Base-by-base conservation (phyloP, 2,113 vertebrate genomes). In the Kryptolebias marmoratus region DNA sequence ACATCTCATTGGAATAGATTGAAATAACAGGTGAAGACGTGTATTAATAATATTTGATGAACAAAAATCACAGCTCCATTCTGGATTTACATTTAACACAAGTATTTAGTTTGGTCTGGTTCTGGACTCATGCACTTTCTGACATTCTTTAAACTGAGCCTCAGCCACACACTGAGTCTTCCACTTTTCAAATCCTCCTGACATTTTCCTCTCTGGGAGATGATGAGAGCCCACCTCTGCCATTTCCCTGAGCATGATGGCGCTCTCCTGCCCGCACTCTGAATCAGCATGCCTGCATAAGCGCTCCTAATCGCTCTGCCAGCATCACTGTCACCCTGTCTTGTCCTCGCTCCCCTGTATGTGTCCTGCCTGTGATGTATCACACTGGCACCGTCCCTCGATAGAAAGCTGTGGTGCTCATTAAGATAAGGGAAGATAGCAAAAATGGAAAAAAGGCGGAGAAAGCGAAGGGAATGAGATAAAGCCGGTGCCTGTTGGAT, bases 351-450 rank as follows among this genome's bases (percentile, higher is more conserved):
- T 63, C 70, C 50, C 61, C 73, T 73, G 71, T 27, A 70, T 82
- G 79, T 80, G 75, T 88, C 73, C 83, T 82, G 85, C 58, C 75
- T 73, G 83, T 91, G 90, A 93, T 92, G 88, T 84, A 92, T 90
- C 85, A 81, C 78, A 62, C 64, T 64, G 82, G 82, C 81, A 68
- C 88, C 84, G 55, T 89, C 84, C 77, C 80, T 87, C 79, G 83
- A 91, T 86, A 88, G 85, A 91, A 89, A 81, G 87, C 81, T 60
- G 77, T 63, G 90, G 85, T 85, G 81, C 90, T 94, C 93, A 93
- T 93, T 93, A 93, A 93, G 93, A 93, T 93, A 72, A 73, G 73
- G 83, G 75, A 85, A 90, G 92, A 94, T 93, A 93, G 86, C 80
- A 84, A 82, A 91, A 90, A 92, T 87, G 81, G 82, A 82, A 89